These are phyloP conservation scores for Lepisosteus oculatus DNA, from an alignment of 2,113 vertebrate genomes.

Conservation along the genomic window DNA sequence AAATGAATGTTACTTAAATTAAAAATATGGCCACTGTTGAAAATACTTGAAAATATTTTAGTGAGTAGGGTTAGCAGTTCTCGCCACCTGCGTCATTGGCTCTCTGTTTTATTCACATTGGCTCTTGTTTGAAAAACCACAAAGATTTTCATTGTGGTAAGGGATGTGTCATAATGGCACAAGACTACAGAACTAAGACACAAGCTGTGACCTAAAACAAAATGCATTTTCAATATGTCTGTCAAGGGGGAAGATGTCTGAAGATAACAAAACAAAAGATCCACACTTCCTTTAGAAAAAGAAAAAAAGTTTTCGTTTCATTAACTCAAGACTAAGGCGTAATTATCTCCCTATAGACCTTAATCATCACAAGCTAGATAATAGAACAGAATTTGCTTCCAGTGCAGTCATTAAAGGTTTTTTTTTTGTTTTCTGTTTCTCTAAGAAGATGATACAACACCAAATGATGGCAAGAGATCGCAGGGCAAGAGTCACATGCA, in stretches of 20 bases:
- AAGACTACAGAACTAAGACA: slow-evolving; percentile 46
- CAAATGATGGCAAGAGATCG: slow-evolving; percentile 47
- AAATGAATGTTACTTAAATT: too few relatives aligned
- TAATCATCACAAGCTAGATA: slow-evolving; percentile 63
- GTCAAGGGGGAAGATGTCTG: slow-evolving; percentile 60
- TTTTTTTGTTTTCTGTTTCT: slow-evolving; percentile 34
- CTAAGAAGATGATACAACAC: slow-evolving; percentile 48
- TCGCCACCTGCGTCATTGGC: slow-evolving; percentile 38
- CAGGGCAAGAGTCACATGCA: slow-evolving; percentile 25
- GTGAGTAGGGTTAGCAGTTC: slow-evolving; percentile 17
- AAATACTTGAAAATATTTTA: neutral
- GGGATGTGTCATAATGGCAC: slow-evolving; percentile 49
- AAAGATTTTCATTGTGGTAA: slow-evolving; percentile 43
- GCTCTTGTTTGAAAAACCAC: slow-evolving; percentile 47
- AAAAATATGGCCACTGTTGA: neutral
- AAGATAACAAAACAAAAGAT: slow-evolving; percentile 61
- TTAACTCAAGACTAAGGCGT: slow-evolving; percentile 69
- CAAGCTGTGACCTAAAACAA: slow-evolving; percentile 44
- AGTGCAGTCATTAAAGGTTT: slow-evolving; percentile 55
- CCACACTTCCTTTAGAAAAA: slow-evolving; percentile 53
- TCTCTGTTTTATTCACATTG: slow-evolving; percentile 40
- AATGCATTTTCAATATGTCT: slow-evolving; percentile 54
- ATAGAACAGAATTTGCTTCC: slow-evolving; percentile 59
- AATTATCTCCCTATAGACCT: slow-evolving; percentile 73
- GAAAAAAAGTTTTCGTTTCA: slow-evolving; percentile 68